These are phyloP conservation scores for Drosophila subobscura DNA, from an alignment of 1,140 invertebrate genomes.

Conservation along the genomic window DNA sequence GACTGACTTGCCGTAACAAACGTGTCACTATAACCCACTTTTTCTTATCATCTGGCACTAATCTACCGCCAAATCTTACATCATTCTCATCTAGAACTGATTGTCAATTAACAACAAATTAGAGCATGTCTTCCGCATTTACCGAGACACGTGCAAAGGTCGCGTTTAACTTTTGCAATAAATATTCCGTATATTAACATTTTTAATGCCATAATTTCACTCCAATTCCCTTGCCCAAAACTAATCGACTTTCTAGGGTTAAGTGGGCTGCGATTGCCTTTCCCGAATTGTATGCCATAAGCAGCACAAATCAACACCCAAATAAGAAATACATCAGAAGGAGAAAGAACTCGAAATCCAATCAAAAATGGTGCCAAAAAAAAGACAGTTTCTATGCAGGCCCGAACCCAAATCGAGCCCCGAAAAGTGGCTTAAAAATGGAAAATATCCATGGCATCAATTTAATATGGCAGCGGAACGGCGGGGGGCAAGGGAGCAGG, in stretches of 20 bases:
- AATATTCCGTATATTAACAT: too few relatives aligned
- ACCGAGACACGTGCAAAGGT: too few relatives aligned
- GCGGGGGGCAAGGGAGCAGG: neutral
- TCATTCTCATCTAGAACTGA: too few relatives aligned
- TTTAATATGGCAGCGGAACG: constrained; percentile 64
- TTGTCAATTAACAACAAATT: too few relatives aligned
- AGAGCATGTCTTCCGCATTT: too few relatives aligned
- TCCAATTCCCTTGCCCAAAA: neutral
- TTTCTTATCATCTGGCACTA: too few relatives aligned
- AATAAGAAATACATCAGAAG: constrained; percentile 8
- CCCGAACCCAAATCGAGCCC: neutral
- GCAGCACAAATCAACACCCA: constrained; percentile 29
- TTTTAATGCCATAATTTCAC: too few relatives aligned
- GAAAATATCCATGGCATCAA: constrained; percentile 70
- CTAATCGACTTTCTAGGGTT: neutral
- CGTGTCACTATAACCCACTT: too few relatives aligned
- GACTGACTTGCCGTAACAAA: too few relatives aligned
- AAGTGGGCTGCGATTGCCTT: neutral
- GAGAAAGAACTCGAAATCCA: constrained; percentile 56
- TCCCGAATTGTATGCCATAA: constrained; percentile 3
- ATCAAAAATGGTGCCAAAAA: constrained; percentile 53
- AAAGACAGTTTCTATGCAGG: constrained; percentile 21
- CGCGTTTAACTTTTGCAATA: too few relatives aligned
- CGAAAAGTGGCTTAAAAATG: constrained; percentile 43
- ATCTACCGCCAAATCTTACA: too few relatives aligned